phyloP scores from a whole-genome alignment of 2,888 invertebrate genomes.

The Poecilus cupreus region DNA sequence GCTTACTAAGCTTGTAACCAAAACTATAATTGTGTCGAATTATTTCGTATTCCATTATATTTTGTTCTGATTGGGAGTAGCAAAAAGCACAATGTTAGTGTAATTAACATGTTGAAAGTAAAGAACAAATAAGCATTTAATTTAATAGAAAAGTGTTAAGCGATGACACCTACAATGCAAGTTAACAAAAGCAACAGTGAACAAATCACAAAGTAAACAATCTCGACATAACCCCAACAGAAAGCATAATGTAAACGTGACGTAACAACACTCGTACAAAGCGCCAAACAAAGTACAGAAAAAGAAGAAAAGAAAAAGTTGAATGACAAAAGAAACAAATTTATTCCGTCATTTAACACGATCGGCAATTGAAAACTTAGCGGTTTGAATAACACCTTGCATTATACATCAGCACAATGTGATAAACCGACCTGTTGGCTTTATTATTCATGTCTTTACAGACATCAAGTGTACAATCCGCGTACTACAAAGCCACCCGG shows the following conservation, averaged over 20 bases:
- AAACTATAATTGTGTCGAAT: too few species aligned
- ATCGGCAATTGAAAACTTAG: constrained; percentile 52
- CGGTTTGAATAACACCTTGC: constrained; percentile 69
- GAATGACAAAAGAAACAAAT: constrained; percentile 57
- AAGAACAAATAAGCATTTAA: too few species aligned
- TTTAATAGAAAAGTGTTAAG: neutral
- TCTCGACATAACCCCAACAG: constrained; percentile 31
- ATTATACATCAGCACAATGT: constrained; percentile 69
- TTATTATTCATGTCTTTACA: constrained; percentile 71
- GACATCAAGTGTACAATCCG: constrained; percentile 71
- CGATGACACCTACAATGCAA: constrained; percentile 3
- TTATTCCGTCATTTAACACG: constrained; percentile 56
- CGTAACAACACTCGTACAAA: constrained; percentile 32
- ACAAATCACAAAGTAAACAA: constrained; percentile 42
- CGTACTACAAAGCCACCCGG: constrained; percentile 68
- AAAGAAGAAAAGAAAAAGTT: constrained; percentile 38
- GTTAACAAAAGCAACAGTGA: constrained; percentile 12
- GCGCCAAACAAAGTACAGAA: constrained; percentile 40
- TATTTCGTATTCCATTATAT: too few species aligned
- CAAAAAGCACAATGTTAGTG: too few species aligned
- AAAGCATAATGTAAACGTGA: constrained; percentile 20
- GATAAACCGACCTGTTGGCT: constrained; percentile 71
- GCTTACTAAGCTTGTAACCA: too few species aligned
- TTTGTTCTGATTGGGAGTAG: too few species aligned
- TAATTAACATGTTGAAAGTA: too few species aligned